Percentiles rank a stretch among this genome's conserved stretches.
phyloP scores from a whole-genome alignment of 2,113 vertebrate species.

The Eretmochelys imbricata region DNA sequence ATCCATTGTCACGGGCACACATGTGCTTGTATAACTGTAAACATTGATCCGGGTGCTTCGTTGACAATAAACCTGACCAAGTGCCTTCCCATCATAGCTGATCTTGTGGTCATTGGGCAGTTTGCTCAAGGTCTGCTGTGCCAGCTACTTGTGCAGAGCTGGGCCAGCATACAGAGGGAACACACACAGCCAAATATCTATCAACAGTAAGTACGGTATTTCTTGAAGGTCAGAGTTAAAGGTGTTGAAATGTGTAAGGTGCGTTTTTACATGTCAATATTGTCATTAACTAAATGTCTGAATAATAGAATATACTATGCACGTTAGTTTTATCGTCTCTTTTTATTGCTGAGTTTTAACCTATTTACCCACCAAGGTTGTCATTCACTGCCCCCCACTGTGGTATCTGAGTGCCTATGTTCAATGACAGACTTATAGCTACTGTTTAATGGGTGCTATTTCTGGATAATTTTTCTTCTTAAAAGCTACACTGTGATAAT shows the following conservation, averaged over 20 bases:
- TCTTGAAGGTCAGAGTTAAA: not conserved
- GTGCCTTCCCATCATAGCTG: too few species aligned
- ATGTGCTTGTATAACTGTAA: too few species aligned
- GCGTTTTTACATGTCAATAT: not conserved
- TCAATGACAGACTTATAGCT: not conserved
- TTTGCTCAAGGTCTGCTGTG: too few species aligned
- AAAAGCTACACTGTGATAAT: not conserved
- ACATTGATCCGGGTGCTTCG: too few species aligned
- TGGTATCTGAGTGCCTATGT: not conserved
- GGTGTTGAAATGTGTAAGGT: not conserved
- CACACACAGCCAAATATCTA: too few species aligned
- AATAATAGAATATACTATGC: not conserved
- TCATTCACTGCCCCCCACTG: not conserved
- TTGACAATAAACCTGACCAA: too few species aligned
- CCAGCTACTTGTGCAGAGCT: too few species aligned
- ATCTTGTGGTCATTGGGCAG: too few species aligned
- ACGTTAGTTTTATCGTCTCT: not conserved
- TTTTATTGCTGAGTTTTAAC: not conserved
- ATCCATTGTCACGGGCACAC: too few species aligned
- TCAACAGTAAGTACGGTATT: not conserved
- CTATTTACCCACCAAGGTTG: rapidly evolving
- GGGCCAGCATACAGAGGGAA: too few species aligned
- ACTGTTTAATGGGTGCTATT: not conserved
- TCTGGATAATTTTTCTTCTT: not conserved
- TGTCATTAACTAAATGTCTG: not conserved